Conservation (phyloP, 2,797 vertebrate species). For the Eidolon dupreanum region DNA sequence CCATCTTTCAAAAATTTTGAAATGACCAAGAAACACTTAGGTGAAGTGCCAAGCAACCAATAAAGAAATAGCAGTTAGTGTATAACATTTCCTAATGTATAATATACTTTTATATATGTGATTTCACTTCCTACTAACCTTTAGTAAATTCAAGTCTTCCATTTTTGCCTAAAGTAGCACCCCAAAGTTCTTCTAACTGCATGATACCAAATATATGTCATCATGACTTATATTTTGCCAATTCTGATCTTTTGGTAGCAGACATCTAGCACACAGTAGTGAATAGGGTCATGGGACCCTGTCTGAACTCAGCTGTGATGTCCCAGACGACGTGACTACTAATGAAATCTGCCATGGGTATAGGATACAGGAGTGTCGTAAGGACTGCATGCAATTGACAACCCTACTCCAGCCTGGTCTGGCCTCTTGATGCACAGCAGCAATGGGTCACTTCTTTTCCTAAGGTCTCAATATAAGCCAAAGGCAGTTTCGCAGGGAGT, state of each 20-base stretch:
- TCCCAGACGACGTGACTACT: background rate
- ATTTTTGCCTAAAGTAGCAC: background rate
- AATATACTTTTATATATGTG: background rate
- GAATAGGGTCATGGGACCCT: background rate
- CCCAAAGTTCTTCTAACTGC: background rate
- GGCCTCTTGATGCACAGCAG: background rate
- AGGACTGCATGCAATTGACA: background rate
- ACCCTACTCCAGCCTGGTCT: background rate
- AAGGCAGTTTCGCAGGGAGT: background rate
- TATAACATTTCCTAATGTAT: background rate
- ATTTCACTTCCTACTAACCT: slow-evolving; percentile 23
- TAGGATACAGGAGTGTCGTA: background rate
- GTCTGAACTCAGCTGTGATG: background rate
- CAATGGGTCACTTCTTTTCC: background rate
- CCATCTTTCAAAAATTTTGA: background rate
- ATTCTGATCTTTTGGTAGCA: background rate
- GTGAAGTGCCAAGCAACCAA: background rate
- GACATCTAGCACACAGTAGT: background rate
- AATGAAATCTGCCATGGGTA: background rate
- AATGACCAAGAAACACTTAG: background rate
- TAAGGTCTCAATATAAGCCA: background rate
- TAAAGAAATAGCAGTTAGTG: background rate
- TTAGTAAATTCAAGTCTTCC: background rate
- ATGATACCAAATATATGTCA: background rate
- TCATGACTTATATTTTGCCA: background rate